Base-by-base conservation (phyloP, 2,797 vertebrate genomes). In the Taenioides sp. region DNA sequence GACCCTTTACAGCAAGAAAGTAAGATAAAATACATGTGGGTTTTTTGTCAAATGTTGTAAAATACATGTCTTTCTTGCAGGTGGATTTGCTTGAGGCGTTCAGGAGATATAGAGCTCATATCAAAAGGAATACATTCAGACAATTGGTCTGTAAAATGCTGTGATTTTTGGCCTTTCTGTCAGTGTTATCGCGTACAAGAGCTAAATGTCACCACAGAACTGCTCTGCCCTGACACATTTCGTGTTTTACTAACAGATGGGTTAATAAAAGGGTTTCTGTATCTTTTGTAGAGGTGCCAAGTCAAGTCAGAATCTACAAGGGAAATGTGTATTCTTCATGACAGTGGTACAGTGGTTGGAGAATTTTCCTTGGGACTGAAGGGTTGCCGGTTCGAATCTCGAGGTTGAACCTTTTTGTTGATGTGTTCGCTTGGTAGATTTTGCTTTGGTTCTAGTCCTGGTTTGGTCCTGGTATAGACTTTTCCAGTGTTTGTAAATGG, bases 161-260 rank as follows among this genome's bases (percentile, higher is more conserved):
- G 9, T 18, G 23, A 50, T 49, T 50, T 18, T 14, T 50, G 64
- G 43, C 64, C 43, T 65, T 64, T 65, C 43, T 65, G 37, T 47
- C 62, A 18, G 37, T 20, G 43, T 65, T 65, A 50, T 65, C 64
- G 28, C 14, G 14, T 65, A 23, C 22, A 43, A 65, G 28, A 28
- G 40, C 43, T 50, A 50, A 50, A 65, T 65, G 23, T 65, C 64
- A 50, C 23, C 55, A 16, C 22, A 22, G 43, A 28, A 50, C 12
- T 27, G 23, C 47, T 10, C 47, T 65, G n/a, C 25, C 16, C 40
- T 65, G 64, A 28, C 47, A 50, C 25, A 50, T 65, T 49, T 27
- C 27, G 64, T 47, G 50, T 65, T 65, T 65, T 11, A 23, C 63
- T 17, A 27, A 65, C 43, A 18, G 43, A 27, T 14, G 37, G 62